These are phyloP conservation scores for Gobio gobio DNA, from an alignment of 2,113 vertebrate species.

Conservation along the genomic window DNA sequence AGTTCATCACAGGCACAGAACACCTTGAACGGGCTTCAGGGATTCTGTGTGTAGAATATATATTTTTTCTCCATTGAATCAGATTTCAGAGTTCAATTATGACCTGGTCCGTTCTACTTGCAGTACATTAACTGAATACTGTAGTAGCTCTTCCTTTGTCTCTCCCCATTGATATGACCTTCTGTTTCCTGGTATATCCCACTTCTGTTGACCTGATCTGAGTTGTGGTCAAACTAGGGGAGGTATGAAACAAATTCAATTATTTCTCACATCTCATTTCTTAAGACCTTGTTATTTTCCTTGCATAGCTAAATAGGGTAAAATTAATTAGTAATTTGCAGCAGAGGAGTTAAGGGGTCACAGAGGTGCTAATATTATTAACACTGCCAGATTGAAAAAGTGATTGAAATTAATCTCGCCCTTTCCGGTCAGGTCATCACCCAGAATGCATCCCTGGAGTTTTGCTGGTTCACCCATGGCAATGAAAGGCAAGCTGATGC, in stretches of 20 bases:
- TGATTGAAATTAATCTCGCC: slow-evolving; percentile 67
- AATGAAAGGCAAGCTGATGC: background rate
- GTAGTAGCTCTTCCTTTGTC: background rate
- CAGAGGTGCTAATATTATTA: slow-evolving; percentile 66
- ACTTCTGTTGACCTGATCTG: slow-evolving; percentile 4
- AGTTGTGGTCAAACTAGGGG: background rate
- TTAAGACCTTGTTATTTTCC: slow-evolving; percentile 45
- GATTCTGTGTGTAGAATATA: background rate
- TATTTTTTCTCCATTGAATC: background rate
- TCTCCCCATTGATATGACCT: background rate
- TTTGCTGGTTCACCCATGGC: background rate
- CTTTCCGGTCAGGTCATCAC: slow-evolving; percentile 43
- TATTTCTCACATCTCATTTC: slow-evolving; percentile 53
- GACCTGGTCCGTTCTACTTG: background rate
- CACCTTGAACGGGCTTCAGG: background rate
- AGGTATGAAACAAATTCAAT: slow-evolving; percentile 53
- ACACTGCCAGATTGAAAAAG: slow-evolving; percentile 62
- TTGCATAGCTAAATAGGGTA: slow-evolving; percentile 61
- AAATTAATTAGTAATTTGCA: slow-evolving; percentile 64
- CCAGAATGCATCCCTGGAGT: slow-evolving; percentile 49
- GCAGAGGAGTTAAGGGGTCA: slow-evolving; percentile 63
- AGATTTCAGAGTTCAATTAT: background rate
- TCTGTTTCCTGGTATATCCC: background rate
- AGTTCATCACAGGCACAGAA: background rate
- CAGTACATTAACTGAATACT: background rate